These are phyloP conservation scores for Cynopterus brachyotis DNA, from an alignment of 2,113 vertebrate species.

Conservation along the genomic window DNA sequence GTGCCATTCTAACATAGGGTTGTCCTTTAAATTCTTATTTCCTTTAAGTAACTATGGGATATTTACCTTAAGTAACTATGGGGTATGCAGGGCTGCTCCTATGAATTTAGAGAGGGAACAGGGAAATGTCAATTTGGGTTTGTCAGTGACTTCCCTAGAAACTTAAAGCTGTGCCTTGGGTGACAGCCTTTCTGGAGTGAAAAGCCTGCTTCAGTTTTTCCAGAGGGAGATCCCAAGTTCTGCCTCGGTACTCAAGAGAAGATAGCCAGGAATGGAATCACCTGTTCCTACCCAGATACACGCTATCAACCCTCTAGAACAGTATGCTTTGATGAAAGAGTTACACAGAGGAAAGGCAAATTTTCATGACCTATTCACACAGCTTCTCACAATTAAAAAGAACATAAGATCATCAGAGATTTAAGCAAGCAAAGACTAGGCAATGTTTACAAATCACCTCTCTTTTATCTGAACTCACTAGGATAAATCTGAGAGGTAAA, in stretches of 20 bases:
- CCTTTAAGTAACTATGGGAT: not conserved
- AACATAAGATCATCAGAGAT: not conserved
- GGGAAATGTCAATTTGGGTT: not conserved
- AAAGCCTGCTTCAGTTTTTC: not conserved
- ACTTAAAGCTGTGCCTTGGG: not conserved
- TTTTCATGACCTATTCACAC: not conserved
- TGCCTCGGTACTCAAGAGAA: not conserved
- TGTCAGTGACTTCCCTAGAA: not conserved
- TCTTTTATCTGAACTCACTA: conserved; percentile 41
- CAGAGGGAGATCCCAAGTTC: not conserved
- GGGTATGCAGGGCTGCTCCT: not conserved
- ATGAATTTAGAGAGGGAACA: not conserved
- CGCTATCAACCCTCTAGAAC: not conserved
- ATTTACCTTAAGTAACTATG: not conserved
- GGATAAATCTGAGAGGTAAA: conserved; percentile 7
- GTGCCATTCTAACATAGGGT: not conserved
- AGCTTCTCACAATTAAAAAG: not conserved
- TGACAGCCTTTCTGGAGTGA: not conserved
- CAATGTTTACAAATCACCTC: conserved; percentile 19
- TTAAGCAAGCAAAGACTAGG: not conserved
- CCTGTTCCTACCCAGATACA: not conserved
- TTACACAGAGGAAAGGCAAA: not conserved
- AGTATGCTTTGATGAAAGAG: not conserved
- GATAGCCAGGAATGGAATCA: not conserved
- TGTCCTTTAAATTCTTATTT: not conserved